Evolutionary conservation across 2,888 invertebrate genomes (phyloP).

Genomic region (Chelonus formosanus): DNA sequence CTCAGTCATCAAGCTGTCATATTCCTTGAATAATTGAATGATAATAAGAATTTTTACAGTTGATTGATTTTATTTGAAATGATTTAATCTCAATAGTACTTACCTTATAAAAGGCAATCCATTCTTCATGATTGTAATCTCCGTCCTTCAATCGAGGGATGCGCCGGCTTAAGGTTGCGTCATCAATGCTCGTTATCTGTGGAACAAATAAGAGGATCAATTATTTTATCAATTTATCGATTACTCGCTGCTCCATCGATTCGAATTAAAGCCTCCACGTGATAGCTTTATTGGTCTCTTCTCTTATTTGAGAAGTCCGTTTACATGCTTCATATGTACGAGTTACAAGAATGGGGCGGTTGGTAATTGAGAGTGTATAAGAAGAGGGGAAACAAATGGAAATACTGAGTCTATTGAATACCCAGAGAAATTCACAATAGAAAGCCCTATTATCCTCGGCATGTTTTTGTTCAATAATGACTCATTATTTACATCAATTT

Average conservation of each 20-base stretch:
- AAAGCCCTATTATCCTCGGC: constrained; percentile 29
- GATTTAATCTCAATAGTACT: constrained; percentile 19
- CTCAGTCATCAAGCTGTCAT: constrained; percentile 74
- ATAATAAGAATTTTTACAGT: too few relatives aligned
- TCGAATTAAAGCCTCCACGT: constrained; percentile 22
- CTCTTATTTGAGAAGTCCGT: neutral
- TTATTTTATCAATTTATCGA: constrained; percentile 28
- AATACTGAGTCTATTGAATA: constrained; percentile 28
- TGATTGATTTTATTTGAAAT: too few relatives aligned
- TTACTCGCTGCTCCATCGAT: constrained; percentile 14
- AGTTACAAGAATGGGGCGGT: constrained; percentile 23
- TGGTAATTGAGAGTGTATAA: constrained; percentile 23
- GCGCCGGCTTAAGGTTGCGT: constrained; percentile 65
- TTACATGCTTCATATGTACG: neutral
- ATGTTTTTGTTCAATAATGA: constrained; percentile 29
- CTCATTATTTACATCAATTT: constrained; percentile 16
- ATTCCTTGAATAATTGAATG: constrained; percentile 60
- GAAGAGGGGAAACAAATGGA: constrained; percentile 22
- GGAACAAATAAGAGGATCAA: constrained; percentile 43
- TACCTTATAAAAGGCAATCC: constrained; percentile 81
- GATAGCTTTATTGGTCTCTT: neutral
- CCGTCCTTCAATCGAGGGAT: constrained; percentile 69
- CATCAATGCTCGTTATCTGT: constrained; percentile 67
- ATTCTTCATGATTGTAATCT: constrained; percentile 76
- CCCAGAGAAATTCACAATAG: constrained; percentile 24